Conservation (phyloP, 1,140 invertebrate species). For the Ectropis grisescens region DNA sequence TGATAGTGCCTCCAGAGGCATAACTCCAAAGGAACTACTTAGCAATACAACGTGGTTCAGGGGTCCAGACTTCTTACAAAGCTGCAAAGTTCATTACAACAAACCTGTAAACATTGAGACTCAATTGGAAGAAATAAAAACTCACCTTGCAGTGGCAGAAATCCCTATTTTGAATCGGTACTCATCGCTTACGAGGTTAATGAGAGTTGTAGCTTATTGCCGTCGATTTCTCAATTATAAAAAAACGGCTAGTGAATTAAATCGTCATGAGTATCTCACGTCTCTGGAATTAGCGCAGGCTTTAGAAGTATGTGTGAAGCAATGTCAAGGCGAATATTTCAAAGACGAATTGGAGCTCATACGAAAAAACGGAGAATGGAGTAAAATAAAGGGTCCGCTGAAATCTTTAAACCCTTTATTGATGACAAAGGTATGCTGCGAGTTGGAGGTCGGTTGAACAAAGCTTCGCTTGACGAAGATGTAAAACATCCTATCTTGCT, state of each 20-base stretch:
- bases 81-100: background rate
- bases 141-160: background rate
- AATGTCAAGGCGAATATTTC: background rate
- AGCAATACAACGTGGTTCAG: conserved; percentile 1
- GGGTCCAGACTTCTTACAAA: conserved; percentile 2
- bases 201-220: background rate
- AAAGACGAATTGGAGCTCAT: background rate
- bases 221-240: background rate
- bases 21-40: background rate
- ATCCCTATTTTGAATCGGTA: background rate
- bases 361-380: background rate
- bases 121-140: conserved; percentile 5
- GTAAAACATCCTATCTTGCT: conserved; percentile 18
- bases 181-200: background rate
- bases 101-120: conserved; percentile 2
- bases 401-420: background rate
- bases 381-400: background rate
- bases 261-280: too few relatives aligned
- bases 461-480: background rate
- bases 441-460: background rate
- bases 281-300: background rate
- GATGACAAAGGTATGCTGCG: conserved; percentile 1
- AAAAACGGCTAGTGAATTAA: background rate
- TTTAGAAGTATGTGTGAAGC: background rate
- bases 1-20: conserved; percentile 4